phyloP scores from a whole-genome alignment of 2,797 vertebrate species.

The Odontamblyopus rebecca region DNA sequence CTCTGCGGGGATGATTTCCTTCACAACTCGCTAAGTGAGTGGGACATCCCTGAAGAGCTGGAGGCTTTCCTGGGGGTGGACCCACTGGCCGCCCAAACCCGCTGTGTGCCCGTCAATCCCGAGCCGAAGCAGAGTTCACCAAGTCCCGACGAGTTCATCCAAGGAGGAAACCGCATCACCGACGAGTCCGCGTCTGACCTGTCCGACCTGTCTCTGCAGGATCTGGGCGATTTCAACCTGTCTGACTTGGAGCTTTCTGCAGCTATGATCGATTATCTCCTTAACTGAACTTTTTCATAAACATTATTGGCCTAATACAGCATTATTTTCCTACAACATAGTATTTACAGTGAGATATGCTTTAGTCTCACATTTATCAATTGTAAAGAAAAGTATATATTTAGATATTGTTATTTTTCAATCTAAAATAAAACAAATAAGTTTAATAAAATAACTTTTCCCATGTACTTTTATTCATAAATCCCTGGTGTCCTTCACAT shows the following conservation, averaged over 20 bases:
- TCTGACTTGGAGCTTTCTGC: conserved; percentile 60
- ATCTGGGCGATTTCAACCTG: conserved; percentile 49
- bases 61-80: conserved; percentile 27
- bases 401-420: neutral
- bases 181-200: conserved; percentile 35
- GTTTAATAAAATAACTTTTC: too few relatives aligned
- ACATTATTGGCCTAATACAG: neutral
- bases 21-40: conserved; percentile 12
- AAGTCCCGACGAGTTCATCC: conserved; percentile 2
- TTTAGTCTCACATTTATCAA: neutral
- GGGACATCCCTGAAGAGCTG: conserved; percentile 42
- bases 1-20: neutral
- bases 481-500: fast-evolving
- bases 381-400: neutral
- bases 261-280: conserved; percentile 63
- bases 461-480: fast-evolving
- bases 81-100: conserved; percentile 4
- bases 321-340: neutral
- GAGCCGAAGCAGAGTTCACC: neutral
- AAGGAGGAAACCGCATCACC: conserved; percentile 1
- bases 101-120: neutral
- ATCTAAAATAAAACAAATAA: neutral
- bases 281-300: conserved; percentile 31
- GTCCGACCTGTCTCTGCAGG: conserved; percentile 43
- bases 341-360: conserved; percentile 19